Base-by-base conservation (phyloP, 1,140 invertebrate genomes). In the Bursaphelenchus mucronatus region DNA sequence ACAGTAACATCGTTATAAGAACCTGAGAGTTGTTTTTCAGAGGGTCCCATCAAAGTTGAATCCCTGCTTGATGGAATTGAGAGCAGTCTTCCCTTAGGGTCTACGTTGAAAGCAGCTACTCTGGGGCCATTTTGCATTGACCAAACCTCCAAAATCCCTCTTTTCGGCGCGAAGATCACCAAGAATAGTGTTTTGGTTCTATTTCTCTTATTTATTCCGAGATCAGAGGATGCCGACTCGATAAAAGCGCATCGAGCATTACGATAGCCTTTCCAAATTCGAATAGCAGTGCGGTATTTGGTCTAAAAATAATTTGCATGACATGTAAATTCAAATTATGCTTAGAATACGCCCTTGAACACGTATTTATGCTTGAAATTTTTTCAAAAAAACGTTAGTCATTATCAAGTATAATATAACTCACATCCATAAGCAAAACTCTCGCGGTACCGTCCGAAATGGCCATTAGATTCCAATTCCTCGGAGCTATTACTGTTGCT, bases 41-140 rank as follows among this genome's bases (percentile, higher is more conserved):
- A 39, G 5, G 70, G 15, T 7, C 43, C 47, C 17, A 52, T 62
- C 17, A 71, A 49, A 55, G 59, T 54, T 39, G 62, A 67, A 51
- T 55, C 64, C 17, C 21, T 13, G 43, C 30, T 10, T 1, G 54
- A 41, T 1, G 62, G 61, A 15, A 76, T n/a, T 44, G 55, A 41
- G 4, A 73, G 21, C 21, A 72, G 54, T 13, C 70, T 69, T 41
- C 72, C 61, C 30, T 54, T 30, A 3, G 51, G 55, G 46, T 73
- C 67, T 8, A 76, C 71, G 39, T 73, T 67, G 43, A 73, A 73
- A 46, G 74, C 71, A 13, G 68, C 56, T 8, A 73, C 74, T 52
- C 71, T 45, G 44, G 71, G 71, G 61, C 71, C 71, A 54, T 73
- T 76, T 46, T 73, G 15, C 69, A 73, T 73, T 39, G 71, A 53